Percentiles rank a stretch among this genome's conserved stretches.
These are phyloP conservation scores for Amphiprion ocellaris DNA, from an alignment of 2,113 vertebrate species.

Conservation along the genomic window DNA sequence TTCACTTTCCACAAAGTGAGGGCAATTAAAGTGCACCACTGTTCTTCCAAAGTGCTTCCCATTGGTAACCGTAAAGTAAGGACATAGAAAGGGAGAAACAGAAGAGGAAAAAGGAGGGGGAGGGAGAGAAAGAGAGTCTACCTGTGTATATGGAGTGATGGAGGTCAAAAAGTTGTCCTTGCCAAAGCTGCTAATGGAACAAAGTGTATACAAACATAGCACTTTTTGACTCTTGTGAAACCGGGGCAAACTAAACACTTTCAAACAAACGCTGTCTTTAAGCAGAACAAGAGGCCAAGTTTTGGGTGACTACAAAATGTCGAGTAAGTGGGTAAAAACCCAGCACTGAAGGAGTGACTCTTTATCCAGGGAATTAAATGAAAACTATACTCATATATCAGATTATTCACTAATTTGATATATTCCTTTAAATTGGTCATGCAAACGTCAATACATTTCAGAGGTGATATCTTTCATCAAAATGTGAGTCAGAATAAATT, in stretches of 20 bases:
- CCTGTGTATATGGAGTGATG: conserved; percentile 34
- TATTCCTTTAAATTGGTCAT: no score
- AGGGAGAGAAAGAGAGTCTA: not conserved
- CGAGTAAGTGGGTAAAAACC: no score
- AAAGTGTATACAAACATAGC: not conserved
- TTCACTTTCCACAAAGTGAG: conserved; percentile 38
- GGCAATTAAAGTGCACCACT: conserved; percentile 50
- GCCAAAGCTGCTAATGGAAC: conserved; percentile 48
- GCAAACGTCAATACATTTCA: no score
- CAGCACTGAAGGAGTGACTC: no score
- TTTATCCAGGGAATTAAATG: no score
- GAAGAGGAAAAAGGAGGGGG: not conserved
- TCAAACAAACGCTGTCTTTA: no score
- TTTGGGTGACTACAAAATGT: no score
- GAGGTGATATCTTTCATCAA: no score
- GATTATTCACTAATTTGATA: no score
- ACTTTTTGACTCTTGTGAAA: conserved; percentile 6
- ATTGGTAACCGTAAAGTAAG: conserved; percentile 27
- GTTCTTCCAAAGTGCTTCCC: conserved; percentile 41
- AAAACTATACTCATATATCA: no score
- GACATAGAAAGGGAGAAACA: not conserved
- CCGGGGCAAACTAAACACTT: conserved; percentile 1
- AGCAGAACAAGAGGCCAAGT: no score
- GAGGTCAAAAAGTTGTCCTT: conserved; percentile 21
- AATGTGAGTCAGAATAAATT: no score